Base-by-base conservation (phyloP, 2,888 invertebrate species). In the Caenorhabditis doughertyi region DNA sequence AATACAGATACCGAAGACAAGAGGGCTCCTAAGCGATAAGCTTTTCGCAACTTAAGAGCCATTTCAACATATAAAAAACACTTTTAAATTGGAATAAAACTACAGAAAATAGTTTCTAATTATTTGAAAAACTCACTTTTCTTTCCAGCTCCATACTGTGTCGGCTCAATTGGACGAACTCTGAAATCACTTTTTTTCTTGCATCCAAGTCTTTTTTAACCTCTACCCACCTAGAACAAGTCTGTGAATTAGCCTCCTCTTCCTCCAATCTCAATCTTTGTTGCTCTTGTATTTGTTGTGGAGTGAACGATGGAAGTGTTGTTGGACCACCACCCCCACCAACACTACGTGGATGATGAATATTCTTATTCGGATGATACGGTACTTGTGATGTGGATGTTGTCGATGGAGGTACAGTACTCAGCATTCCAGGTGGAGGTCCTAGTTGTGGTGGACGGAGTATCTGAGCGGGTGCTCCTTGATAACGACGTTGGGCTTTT, bases 191-290 rank as follows among this genome's bases (percentile, higher is more conserved):
- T 55, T 2, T 27, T 16, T 13, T 39, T 35, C 29, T 1, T 21
- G 21, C n/a, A 21, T 4, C 16, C 42, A 9, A 32, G 21, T 8
- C 18, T 58, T 0, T 35, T n/a, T n/a, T n/a, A n/a, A n/a, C n/a
- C n/a, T n/a, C n/a, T n/a, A n/a, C n/a, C n/a, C n/a, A 74, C 74
- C 74, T 74, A 0, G 74, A 65, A 56, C 74, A 74, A 9, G 65
- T 74, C 53, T 35, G 44, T 2, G 44, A 42, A 47, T 32, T 44
- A 21, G 32, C 39, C 27, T 74, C 64, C 21, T 74, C 64, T 29
- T 74, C 55, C 16, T 55, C 32, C 39, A 64, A 3, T 32, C 55
- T 62, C 56, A 49, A 16, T n/a, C 8, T 13, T 11, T 49, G 71
- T 71, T 71, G 71, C 29, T 73, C 64, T 0, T 64, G 64, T 1